Conservation (phyloP, 1,140 invertebrate species). For the Microvelia longipes region DNA sequence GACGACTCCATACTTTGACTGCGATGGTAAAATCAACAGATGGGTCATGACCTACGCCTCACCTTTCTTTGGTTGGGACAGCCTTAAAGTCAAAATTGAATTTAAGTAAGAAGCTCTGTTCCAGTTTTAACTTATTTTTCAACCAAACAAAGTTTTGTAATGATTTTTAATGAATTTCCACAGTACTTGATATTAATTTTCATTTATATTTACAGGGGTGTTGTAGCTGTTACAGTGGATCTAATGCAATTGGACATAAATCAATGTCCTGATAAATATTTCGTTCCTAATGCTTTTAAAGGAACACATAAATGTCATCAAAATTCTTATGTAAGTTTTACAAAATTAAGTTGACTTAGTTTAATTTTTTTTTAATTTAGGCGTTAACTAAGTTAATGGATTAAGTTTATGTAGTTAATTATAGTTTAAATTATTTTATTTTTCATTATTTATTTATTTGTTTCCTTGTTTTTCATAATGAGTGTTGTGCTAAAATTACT, state of each 20-base stretch:
- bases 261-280: conserved; percentile 82
- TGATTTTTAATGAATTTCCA: no score
- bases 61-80: conserved; percentile 95
- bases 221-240: conserved; percentile 83
- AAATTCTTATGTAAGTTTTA: conserved; percentile 85
- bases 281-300: conserved; percentile 86
- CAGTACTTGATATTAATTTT: not conserved
- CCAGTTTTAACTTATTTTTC: no score
- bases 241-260: conserved; percentile 82
- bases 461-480: no score
- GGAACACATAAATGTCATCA: conserved; percentile 87
- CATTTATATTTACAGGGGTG: conserved; percentile 52
- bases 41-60: conserved; percentile 91
- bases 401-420: no score
- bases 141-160: no score
- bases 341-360: no score
- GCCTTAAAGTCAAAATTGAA: conserved; percentile 73
- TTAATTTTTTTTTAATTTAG: no score
- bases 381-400: no score
- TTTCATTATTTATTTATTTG: no score
- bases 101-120: conserved; percentile 64
- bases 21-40: conserved; percentile 76
- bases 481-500: no score
- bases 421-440: no score
- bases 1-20: conserved; percentile 87